Evolutionary conservation across 92 coral and sea anemone genomes (phyloP).

Genomic region (Nematostella vectensis): DNA sequence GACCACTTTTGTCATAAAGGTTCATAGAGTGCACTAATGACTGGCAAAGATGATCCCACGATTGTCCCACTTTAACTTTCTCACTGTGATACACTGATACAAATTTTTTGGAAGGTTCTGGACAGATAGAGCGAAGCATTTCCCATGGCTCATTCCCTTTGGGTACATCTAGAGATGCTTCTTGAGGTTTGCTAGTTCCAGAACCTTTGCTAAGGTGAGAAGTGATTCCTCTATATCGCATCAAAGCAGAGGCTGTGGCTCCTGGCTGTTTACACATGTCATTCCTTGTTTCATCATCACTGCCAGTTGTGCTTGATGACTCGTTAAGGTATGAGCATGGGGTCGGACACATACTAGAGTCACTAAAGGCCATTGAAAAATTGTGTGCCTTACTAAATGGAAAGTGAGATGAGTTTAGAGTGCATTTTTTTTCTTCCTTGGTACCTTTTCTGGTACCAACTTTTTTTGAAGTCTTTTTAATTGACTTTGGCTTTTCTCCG

Average conservation of each 20-base stretch:
- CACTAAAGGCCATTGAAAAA: not conserved
- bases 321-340: not conserved
- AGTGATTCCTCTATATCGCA: constrained; percentile 61
- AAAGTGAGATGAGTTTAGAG: not conserved
- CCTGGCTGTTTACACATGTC: constrained; percentile 71
- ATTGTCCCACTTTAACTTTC: constrained; percentile 53
- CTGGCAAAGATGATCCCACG: constrained; percentile 67
- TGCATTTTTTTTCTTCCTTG: not conserved
- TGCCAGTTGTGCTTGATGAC: not conserved
- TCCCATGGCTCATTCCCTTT: constrained; percentile 86
- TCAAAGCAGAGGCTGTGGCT: constrained; percentile 57
- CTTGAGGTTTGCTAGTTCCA: constrained; percentile 8
- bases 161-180: constrained; percentile 18
- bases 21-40: constrained; percentile 61
- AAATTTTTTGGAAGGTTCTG: constrained; percentile 79
- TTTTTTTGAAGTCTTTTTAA: constrained; percentile 14
- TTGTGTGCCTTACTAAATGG: not conserved
- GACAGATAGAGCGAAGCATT: constrained; percentile 68
- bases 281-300: constrained; percentile 6
- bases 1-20: constrained; percentile 61
- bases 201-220: constrained; percentile 8
- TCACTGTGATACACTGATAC: constrained; percentile 58
- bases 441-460: not conserved
- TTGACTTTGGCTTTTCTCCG: constrained; percentile 50
- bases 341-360: not conserved